phyloP scores from a whole-genome alignment of 2,888 invertebrate species.

The Pedicia rivosa region DNA sequence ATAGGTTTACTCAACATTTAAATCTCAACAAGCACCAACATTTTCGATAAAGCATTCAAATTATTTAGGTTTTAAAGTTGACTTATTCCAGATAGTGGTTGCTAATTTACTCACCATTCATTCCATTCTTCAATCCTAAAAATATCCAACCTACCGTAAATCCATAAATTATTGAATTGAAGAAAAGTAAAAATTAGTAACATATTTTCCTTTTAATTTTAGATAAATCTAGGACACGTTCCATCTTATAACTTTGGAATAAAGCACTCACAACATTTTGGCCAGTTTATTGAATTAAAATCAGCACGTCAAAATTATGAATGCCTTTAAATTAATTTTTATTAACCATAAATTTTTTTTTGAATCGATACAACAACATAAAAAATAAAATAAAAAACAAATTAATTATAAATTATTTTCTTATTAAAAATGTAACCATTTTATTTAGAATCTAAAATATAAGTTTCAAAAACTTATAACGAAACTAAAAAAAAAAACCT shows the following conservation, averaged over 20 bases:
- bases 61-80: background rate
- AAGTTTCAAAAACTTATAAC: no score
- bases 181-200: background rate
- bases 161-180: background rate
- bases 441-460: no score
- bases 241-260: slow-evolving; percentile 70
- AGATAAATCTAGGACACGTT: slow-evolving; percentile 46
- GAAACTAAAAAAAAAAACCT: no score
- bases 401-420: no score
- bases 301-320: slow-evolving; percentile 4
- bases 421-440: no score
- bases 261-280: slow-evolving; percentile 65
- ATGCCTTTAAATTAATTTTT: background rate
- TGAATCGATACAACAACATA: no score
- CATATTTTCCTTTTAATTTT: slow-evolving; percentile 8
- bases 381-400: no score
- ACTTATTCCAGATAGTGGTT: no score
- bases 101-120: no score
- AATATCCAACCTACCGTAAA: background rate
- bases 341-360: background rate
- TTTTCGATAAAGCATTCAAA: slow-evolving; percentile 4
- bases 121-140: background rate
- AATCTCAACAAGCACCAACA: slow-evolving; percentile 1
- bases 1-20: background rate
- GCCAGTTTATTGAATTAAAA: slow-evolving; percentile 28